These are phyloP conservation scores for Stictonetta naevosa DNA, from an alignment of 2,113 vertebrate genomes.

Conservation along the genomic window DNA sequence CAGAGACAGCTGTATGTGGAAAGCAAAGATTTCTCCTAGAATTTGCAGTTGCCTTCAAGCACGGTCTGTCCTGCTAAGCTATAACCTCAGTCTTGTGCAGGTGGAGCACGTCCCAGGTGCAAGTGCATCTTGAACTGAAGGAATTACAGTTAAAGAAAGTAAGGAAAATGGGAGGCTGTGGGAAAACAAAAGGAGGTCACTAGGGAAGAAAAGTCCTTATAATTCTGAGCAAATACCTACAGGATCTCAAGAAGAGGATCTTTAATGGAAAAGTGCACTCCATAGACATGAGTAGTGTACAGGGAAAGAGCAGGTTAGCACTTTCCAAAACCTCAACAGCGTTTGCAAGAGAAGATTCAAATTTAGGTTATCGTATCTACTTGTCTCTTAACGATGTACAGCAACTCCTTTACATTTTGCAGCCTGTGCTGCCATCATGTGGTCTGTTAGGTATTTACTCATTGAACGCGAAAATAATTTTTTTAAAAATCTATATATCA, in stretches of 20 bases:
- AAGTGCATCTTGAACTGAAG: not conserved
- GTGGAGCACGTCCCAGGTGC: not conserved
- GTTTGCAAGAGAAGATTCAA: not conserved
- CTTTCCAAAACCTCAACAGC: not conserved
- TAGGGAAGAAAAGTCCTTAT: not conserved
- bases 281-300: fast-evolving
- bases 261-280: not conserved
- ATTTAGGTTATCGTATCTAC: not conserved
- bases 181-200: not conserved
- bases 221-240: not conserved
- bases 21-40: not conserved
- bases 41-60: not conserved
- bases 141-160: not conserved
- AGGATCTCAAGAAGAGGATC: fast-evolving
- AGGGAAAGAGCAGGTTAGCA: not conserved
- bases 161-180: not conserved
- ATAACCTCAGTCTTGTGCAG: not conserved
- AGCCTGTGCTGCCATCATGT: conserved; percentile 78
- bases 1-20: not conserved
- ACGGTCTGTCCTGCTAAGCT: not conserved
- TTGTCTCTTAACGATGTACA: not conserved
- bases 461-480: not conserved
- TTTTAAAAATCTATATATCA: fast-evolving
- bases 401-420: conserved; percentile 8
- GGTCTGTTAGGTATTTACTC: not conserved